These are phyloP conservation scores for Lasioglossum vierecki DNA, from an alignment of 2,888 invertebrate species.

Conservation along the genomic window DNA sequence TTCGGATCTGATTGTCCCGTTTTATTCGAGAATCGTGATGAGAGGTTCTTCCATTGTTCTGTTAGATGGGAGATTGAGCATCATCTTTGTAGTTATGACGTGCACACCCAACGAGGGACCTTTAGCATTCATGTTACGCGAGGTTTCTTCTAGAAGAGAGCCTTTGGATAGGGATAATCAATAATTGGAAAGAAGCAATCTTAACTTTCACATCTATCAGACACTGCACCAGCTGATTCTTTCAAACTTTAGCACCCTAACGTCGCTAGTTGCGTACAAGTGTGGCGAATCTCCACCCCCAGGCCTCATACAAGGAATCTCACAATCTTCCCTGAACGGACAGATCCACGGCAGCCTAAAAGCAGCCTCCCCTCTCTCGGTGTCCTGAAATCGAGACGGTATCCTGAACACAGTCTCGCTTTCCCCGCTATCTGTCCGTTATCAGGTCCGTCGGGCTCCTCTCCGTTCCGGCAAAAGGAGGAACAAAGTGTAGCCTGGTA, in stretches of 20 bases:
- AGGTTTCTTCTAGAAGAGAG: not conserved
- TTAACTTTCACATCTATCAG: not conserved
- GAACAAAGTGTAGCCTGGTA: slow-evolving; percentile 21
- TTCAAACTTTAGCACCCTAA: not conserved
- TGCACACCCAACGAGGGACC: not conserved
- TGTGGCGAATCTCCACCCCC: not conserved
- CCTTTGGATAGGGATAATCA: not conserved
- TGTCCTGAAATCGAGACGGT: slow-evolving; percentile 10
- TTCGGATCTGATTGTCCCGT: not conserved
- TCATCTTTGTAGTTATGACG: not conserved
- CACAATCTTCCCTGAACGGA: not conserved
- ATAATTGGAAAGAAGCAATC: not conserved
- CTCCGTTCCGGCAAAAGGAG: slow-evolving; percentile 19
- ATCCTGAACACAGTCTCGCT: slow-evolving; percentile 20
- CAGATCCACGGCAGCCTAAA: not conserved
- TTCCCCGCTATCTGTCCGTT: slow-evolving; percentile 22
- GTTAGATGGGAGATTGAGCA: not conserved
- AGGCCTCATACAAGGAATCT: not conserved
- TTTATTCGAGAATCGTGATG: not conserved
- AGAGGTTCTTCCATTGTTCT: slow-evolving; percentile 13
- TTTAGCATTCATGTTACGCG: not conserved
- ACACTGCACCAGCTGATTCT: not conserved
- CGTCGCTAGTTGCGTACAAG: not conserved
- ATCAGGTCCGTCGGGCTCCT: not conserved
- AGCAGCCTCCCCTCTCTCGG: not conserved